phyloP scores from a whole-genome alignment of 1,140 invertebrate species.

The Bombus soroeensis region DNA sequence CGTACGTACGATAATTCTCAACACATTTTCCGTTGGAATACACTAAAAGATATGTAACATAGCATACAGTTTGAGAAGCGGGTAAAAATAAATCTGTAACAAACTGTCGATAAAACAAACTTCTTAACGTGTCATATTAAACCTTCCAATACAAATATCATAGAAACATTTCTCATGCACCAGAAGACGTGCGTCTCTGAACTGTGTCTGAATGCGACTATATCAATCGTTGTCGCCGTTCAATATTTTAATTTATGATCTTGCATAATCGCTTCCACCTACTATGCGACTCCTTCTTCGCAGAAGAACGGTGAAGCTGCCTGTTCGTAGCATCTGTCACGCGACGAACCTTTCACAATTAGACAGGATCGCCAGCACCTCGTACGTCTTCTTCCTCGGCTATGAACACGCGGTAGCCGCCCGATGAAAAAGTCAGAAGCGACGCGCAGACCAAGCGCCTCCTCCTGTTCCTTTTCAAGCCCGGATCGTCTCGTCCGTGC shows the following conservation, averaged over 20 bases:
- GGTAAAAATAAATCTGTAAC: no score
- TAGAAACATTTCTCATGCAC: no score
- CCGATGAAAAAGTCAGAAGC: constrained; percentile 20
- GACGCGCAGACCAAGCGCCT: neutral
- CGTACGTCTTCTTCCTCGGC: constrained; percentile 51
- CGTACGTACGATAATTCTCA: no score
- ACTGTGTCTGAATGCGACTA: no score
- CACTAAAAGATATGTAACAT: no score
- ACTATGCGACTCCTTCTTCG: constrained; percentile 56
- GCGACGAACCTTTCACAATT: constrained; percentile 68
- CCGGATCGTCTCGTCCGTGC: neutral
- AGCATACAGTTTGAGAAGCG: no score
- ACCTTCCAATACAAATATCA: no score
- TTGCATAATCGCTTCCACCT: neutral
- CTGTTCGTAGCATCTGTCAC: constrained; percentile 74
- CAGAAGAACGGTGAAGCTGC: constrained; percentile 65
- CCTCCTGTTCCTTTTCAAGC: no score
- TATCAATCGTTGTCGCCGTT: neutral
- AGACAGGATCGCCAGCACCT: constrained; percentile 63
- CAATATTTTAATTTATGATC: neutral
- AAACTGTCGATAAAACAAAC: no score
- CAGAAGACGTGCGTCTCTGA: no score
- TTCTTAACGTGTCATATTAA: no score
- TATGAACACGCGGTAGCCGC: neutral
- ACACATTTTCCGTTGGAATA: no score